phyloP scores from a whole-genome alignment of 2,797 vertebrate species.

The Loriculus beryllinus region DNA sequence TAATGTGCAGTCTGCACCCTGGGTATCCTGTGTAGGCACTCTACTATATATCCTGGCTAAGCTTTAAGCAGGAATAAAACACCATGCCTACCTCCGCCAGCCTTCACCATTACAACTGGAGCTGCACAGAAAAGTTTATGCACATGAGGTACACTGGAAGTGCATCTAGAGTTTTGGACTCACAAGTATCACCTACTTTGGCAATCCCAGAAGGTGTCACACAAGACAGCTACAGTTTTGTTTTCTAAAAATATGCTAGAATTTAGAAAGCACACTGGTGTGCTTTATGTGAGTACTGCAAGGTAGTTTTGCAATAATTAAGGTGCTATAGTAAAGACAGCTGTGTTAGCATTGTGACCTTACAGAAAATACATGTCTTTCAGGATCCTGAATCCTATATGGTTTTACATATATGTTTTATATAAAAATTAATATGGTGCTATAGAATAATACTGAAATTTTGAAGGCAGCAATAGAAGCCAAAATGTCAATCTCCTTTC shows the following conservation, averaged over 20 bases:
- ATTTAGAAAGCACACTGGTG: not conserved
- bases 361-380: not conserved
- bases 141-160: not conserved
- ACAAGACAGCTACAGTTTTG: not conserved
- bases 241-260: not conserved
- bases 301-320: not conserved
- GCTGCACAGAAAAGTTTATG: not conserved
- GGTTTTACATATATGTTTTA: not conserved
- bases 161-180: not conserved
- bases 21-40: not conserved
- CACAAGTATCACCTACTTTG: too few relatives aligned
- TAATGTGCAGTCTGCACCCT: not conserved
- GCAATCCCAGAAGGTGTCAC: not conserved
- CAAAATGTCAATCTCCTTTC: not conserved
- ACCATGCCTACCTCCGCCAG: not conserved
- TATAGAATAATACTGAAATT: not conserved
- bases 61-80: not conserved
- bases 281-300: not conserved
- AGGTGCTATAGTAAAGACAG: not conserved
- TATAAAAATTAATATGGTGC: not conserved
- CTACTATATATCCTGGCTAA: not conserved
- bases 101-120: not conserved
- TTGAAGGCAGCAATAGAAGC: not conserved
- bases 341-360: not conserved
- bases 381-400: not conserved